These are phyloP conservation scores for Homarus americanus DNA, from an alignment of 1,140 invertebrate species.

Conservation along the genomic window DNA sequence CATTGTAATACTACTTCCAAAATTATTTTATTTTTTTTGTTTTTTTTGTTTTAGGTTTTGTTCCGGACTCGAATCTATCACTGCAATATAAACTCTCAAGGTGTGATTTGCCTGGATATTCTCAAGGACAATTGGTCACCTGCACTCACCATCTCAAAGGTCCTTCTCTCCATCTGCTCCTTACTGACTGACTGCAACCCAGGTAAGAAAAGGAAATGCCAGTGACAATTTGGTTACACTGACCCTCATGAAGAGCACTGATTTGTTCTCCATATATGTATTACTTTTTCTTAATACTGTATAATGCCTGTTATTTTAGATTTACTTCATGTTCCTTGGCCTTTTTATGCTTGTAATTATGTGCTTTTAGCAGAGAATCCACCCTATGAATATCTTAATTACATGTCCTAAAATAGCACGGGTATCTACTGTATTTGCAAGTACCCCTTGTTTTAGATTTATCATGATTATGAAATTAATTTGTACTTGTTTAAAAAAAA, in stretches of 20 bases:
- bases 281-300: too few species aligned
- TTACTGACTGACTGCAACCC: constrained; percentile 97
- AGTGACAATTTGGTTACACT: background rate
- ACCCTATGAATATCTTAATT: too few species aligned
- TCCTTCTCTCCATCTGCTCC: constrained; percentile 96
- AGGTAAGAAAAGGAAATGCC: constrained; percentile 82
- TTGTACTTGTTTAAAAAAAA: too few species aligned
- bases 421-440: too few species aligned
- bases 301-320: too few species aligned
- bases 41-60: constrained; percentile 82
- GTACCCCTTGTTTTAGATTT: too few species aligned
- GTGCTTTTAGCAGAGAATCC: too few species aligned
- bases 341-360: too few species aligned
- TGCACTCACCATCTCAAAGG: constrained; percentile 93
- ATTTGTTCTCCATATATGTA: too few species aligned
- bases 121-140: constrained; percentile 98
- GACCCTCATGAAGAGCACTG: background rate
- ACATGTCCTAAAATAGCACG: too few species aligned
- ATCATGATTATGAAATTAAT: too few species aligned
- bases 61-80: constrained; percentile 98
- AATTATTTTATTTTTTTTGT: background rate
- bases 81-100: constrained; percentile 98
- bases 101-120: constrained; percentile 96
- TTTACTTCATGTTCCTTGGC: too few species aligned
- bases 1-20: background rate